These are phyloP conservation scores for Cistogaster globosa DNA, from an alignment of 2,888 invertebrate genomes.

Conservation along the genomic window DNA sequence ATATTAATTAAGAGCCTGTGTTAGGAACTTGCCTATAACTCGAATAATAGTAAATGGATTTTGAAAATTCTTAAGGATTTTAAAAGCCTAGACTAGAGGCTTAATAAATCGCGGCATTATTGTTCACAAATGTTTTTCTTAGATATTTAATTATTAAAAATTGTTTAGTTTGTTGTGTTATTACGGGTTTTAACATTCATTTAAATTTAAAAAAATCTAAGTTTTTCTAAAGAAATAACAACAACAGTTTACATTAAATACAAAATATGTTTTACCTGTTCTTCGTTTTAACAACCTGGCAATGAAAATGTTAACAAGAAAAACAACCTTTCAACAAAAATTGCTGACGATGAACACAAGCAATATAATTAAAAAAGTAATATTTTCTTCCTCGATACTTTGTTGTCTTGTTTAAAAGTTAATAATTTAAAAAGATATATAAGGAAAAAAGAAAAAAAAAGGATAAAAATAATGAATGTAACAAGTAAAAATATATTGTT, in stretches of 20 bases:
- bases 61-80: not conserved
- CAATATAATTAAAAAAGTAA: not conserved
- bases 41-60: not conserved
- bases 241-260: not conserved
- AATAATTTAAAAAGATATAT: conserved; percentile 3
- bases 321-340: not conserved
- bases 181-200: no score
- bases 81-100: not conserved
- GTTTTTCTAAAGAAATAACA: not conserved
- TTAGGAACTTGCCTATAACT: not conserved
- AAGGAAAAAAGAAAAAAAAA: not conserved
- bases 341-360: not conserved
- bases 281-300: not conserved
- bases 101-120: not conserved
- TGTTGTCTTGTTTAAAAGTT: conserved; percentile 10
- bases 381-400: not conserved
- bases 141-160: not conserved
- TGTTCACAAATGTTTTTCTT: not conserved
- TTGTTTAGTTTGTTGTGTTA: no score
- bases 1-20: conserved; percentile 1
- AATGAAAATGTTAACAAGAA: not conserved
- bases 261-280: not conserved
- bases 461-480: not conserved
- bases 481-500: not conserved
- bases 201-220: no score